These are phyloP conservation scores for Heliconius nattereri DNA, from an alignment of 1,140 invertebrate species.

Conservation along the genomic window DNA sequence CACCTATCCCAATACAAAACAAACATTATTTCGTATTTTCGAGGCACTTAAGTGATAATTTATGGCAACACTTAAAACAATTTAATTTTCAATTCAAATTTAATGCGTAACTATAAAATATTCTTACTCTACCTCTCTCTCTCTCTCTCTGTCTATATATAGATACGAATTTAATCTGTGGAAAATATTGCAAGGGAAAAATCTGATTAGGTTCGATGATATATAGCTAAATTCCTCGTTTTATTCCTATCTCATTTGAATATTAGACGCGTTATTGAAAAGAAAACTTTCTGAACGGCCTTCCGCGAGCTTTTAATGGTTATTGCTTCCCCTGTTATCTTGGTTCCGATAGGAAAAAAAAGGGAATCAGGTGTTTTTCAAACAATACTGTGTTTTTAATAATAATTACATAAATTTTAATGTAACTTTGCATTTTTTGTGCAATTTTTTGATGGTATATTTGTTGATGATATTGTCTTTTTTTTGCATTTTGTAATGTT, in stretches of 20 bases:
- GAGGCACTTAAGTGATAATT: constrained; percentile 12
- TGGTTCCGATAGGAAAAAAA: constrained; percentile 60
- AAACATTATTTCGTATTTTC: background rate
- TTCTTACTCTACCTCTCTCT: constrained; percentile 10
- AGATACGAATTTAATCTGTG: constrained; percentile 58
- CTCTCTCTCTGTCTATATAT: background rate
- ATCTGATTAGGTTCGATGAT: constrained; percentile 79
- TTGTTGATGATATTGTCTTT: too few species aligned
- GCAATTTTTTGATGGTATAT: constrained; percentile 1
- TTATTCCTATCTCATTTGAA: constrained; percentile 77
- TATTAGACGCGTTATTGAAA: constrained; percentile 81
- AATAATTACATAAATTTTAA: constrained; percentile 21
- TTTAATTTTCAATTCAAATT: constrained; percentile 21
- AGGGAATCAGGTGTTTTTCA: constrained; percentile 63
- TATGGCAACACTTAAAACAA: constrained; percentile 18
- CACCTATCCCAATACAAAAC: background rate
- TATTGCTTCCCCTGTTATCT: constrained; percentile 75
- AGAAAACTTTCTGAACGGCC: constrained; percentile 75
- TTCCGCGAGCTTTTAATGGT: constrained; percentile 75
- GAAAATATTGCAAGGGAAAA: constrained; percentile 65
- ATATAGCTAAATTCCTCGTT: constrained; percentile 70
- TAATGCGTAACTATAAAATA: constrained; percentile 26
- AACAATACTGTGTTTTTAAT: constrained; percentile 46
- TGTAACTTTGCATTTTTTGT: background rate
- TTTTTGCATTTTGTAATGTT: too few species aligned